Conservation (phyloP, 2,797 vertebrate species). For the Macropodus opercularis region DNA sequence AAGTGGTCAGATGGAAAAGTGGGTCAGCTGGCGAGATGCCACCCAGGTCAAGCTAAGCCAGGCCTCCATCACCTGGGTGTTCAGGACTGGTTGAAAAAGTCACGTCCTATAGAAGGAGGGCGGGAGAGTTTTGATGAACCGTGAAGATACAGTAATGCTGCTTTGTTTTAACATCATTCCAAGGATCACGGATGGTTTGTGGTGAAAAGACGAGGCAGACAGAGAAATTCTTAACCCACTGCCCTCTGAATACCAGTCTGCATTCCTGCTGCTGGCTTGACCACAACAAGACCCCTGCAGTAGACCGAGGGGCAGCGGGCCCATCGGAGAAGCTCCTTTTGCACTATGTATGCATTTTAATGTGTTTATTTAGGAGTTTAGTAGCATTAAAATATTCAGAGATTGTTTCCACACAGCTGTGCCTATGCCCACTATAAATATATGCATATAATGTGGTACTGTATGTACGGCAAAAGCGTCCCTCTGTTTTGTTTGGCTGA, state of each 20-base stretch:
- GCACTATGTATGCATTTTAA: slow-evolving; percentile 41
- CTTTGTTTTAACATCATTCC: slow-evolving; percentile 65
- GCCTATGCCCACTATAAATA: slow-evolving; percentile 16
- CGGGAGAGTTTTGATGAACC: slow-evolving; percentile 38
- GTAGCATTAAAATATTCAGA: slow-evolving; percentile 26
- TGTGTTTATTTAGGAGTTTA: slow-evolving; percentile 41
- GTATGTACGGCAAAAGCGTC: slow-evolving; percentile 1
- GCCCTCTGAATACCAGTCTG: slow-evolving; percentile 60
- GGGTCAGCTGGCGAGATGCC: slow-evolving; percentile 66
- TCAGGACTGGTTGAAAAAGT: slow-evolving; percentile 40
- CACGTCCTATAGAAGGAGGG: slow-evolving; percentile 29
- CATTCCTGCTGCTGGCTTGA: slow-evolving; percentile 62
- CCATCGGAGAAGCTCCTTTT: slow-evolving; percentile 44
- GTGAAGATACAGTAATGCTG: slow-evolving; percentile 59
- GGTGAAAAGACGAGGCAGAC: slow-evolving; percentile 35
- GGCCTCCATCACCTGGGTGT: slow-evolving; percentile 61
- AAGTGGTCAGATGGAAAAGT: slow-evolving; percentile 53
- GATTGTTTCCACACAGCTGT: slow-evolving; percentile 34
- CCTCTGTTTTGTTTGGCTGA: slow-evolving; percentile 23
- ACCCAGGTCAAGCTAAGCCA: slow-evolving; percentile 19
- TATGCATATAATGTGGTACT: slow-evolving; percentile 20
- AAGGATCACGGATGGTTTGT: slow-evolving; percentile 35
- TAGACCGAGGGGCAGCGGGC: slow-evolving; percentile 20
- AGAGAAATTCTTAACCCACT: slow-evolving; percentile 62
- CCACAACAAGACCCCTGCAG: slow-evolving; percentile 62